phyloP scores from a whole-genome alignment of 2,113 vertebrate genomes.

The Centropus bengalensis region DNA sequence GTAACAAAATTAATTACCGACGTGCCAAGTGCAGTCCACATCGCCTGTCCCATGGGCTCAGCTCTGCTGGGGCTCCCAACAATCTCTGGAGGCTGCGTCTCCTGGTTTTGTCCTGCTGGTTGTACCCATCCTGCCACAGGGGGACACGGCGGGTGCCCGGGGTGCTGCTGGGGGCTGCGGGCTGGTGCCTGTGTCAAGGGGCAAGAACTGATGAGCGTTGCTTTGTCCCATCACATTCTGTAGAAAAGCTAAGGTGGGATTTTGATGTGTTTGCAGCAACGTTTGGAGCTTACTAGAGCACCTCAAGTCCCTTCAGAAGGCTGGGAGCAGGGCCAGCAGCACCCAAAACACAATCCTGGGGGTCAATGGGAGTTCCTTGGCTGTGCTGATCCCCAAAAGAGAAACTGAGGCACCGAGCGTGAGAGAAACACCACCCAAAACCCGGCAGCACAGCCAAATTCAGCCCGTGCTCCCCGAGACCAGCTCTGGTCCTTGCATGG shows the following conservation, averaged over 20 bases:
- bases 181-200: background rate
- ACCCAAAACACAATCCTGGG: background rate
- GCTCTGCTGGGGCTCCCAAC: rapidly evolving
- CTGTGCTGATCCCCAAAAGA: background rate
- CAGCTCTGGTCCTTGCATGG: too few relatives aligned
- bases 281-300: background rate
- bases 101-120: background rate
- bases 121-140: background rate
- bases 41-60: background rate
- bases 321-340: background rate
- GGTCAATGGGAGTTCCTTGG: too few relatives aligned
- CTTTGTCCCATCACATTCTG: rapidly evolving
- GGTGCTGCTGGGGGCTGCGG: background rate
- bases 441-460: background rate
- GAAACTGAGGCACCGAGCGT: background rate
- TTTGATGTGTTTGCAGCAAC: rapidly evolving
- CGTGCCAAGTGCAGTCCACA: rapidly evolving
- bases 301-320: background rate
- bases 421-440: background rate
- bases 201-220: background rate
- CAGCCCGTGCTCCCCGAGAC: background rate
- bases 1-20: background rate
- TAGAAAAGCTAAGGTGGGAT: background rate
- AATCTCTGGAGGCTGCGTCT: rapidly evolving
- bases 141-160: rapidly evolving